Percentiles rank a stretch among this genome's conserved stretches.
These are phyloP conservation scores for Myodes glareolus DNA, from an alignment of 2,113 vertebrate genomes.

Conservation along the genomic window DNA sequence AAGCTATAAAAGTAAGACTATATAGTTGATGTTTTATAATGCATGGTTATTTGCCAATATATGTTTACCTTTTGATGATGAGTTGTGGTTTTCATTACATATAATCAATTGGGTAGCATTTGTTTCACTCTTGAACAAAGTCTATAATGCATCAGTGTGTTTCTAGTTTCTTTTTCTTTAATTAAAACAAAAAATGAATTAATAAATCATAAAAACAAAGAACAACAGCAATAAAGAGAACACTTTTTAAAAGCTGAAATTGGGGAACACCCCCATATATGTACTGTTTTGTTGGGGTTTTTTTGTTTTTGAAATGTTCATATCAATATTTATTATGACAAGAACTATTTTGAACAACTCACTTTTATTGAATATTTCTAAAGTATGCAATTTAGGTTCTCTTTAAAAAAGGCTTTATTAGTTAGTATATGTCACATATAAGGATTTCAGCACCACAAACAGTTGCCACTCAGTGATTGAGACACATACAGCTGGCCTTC, in stretches of 20 bases:
- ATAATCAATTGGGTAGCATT: background rate
- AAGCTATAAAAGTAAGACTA: background rate
- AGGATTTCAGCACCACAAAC: background rate
- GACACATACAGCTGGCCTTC: background rate
- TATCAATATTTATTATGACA: background rate
- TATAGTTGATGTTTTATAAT: constrained; percentile 4
- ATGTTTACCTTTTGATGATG: background rate
- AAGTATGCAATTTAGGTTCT: background rate
- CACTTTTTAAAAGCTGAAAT: background rate
- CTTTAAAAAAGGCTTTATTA: background rate
- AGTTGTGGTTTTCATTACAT: constrained; percentile 1
- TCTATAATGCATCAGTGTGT: background rate
- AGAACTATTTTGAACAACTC: background rate
- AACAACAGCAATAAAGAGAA: background rate
- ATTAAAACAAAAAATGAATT: constrained; percentile 3
- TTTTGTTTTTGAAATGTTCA: background rate
- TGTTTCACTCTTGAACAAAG: background rate
- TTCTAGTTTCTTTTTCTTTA: constrained; percentile 29
- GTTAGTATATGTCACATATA: background rate
- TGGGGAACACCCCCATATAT: background rate
- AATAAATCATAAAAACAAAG: background rate
- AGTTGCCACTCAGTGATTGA: background rate
- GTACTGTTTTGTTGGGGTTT: background rate
- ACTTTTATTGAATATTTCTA: background rate
- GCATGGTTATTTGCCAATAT: background rate